These are phyloP conservation scores for Phrynocephalus versicolor DNA, from an alignment of 2,113 vertebrate species.

Conservation along the genomic window DNA sequence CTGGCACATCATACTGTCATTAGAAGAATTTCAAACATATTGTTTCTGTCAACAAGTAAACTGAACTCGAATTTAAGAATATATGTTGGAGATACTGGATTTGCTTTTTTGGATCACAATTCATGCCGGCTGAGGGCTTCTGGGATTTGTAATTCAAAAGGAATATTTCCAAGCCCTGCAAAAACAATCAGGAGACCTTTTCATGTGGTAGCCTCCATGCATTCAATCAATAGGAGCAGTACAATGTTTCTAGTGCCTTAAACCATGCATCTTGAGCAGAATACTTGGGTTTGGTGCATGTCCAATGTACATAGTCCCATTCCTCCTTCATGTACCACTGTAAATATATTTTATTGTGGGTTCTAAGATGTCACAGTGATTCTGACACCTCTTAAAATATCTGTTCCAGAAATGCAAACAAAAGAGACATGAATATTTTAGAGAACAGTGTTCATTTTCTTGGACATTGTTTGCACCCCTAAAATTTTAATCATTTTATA, in stretches of 20 bases:
- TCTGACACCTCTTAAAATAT: background rate
- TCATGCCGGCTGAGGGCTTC: background rate
- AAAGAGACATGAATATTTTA: background rate
- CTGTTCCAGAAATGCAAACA: background rate
- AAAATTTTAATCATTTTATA: rapidly evolving
- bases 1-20: background rate
- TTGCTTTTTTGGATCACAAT: no score
- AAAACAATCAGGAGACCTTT: background rate
- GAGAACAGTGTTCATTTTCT: slow-evolving; percentile 13
- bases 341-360: no score
- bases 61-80: background rate
- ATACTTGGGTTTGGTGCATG: background rate
- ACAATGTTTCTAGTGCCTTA: background rate
- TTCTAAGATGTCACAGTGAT: background rate
- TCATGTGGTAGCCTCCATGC: background rate
- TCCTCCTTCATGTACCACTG: background rate
- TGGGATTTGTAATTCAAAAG: background rate
- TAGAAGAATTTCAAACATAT: background rate
- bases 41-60: no score
- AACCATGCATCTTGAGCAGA: background rate
- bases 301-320: background rate
- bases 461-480: background rate
- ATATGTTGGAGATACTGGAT: no score
- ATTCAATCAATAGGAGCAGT: background rate
- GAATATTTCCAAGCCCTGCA: no score